A percentile compares a stretch with the other conserved stretches of the same genome.
phyloP scores from a whole-genome alignment of 2,113 vertebrate species.

The Chrysemys picta region DNA sequence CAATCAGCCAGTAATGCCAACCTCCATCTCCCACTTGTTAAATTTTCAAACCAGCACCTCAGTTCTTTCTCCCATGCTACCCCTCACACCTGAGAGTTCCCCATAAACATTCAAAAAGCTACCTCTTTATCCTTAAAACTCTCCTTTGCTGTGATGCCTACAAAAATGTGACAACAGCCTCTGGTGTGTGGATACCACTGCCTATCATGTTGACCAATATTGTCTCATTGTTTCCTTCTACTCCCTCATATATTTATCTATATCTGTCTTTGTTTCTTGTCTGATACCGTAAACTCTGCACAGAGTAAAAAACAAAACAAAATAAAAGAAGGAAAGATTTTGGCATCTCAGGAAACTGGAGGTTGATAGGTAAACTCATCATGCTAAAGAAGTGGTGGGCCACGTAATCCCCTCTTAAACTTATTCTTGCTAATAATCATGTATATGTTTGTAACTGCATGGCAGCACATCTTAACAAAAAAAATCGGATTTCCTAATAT shows the following conservation, averaged over 20 bases:
- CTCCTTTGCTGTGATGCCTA: not conserved
- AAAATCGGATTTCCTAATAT: too few relatives aligned
- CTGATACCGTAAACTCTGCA: not conserved
- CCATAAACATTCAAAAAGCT: not conserved
- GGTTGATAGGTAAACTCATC: not conserved
- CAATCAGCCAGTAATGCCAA: not conserved
- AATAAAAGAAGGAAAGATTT: not conserved
- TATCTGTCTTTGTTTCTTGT: not conserved
- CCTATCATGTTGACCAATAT: not conserved
- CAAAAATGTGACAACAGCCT: not conserved
- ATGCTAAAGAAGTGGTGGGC: too few relatives aligned
- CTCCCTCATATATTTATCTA: not conserved
- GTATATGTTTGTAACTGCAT: not conserved
- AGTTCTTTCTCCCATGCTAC: not conserved
- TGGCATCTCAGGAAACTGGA: not conserved
- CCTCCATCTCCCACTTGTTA: not conserved
- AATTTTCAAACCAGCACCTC: not conserved
- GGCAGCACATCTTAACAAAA: too few relatives aligned
- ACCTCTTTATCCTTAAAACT: not conserved
- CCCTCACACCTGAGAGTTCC: not conserved
- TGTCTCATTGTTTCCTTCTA: not conserved
- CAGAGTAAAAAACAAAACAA: not conserved
- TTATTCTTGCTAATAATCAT: not conserved
- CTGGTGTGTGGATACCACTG: not conserved
- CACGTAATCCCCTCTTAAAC: not conserved